Evolutionary conservation across 2,113 vertebrate species (phyloP).

Genomic region (Gallinago paraguaiae): DNA sequence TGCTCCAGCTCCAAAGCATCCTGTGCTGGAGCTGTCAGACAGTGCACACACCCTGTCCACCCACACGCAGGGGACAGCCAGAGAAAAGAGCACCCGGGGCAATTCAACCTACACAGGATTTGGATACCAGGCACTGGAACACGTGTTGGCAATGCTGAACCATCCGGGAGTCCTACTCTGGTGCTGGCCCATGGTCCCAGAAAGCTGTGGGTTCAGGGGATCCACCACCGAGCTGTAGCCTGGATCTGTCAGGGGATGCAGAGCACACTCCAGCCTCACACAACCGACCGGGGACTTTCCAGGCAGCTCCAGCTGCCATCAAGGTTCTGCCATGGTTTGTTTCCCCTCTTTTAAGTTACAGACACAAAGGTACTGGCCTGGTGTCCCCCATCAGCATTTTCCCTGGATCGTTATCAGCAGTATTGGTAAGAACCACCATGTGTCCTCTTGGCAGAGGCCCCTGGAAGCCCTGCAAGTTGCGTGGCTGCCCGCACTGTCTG

Average conservation of each 20-base stretch:
- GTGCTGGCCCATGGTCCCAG: not conserved
- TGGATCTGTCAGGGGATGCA: fast-evolving
- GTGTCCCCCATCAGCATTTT: not conserved
- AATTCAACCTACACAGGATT: not conserved
- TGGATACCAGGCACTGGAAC: not conserved
- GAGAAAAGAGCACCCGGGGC: not conserved
- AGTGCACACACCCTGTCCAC: not conserved
- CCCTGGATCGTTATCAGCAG: not conserved
- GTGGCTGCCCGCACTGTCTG: not conserved
- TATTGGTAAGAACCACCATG: not conserved
- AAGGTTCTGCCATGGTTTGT: not conserved
- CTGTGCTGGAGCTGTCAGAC: not conserved
- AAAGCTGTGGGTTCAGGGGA: not conserved
- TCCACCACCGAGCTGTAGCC: not conserved
- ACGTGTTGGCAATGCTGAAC: not conserved
- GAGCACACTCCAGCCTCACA: not conserved
- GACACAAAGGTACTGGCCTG: not conserved
- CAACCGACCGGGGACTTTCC: not conserved
- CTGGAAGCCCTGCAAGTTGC: not conserved
- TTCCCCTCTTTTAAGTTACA: not conserved
- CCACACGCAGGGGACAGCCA: not conserved
- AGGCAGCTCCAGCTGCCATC: not conserved
- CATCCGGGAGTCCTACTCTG: not conserved
- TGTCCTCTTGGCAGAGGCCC: not conserved
- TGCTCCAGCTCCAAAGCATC: not conserved